Conservation (phyloP, 2,797 vertebrate genomes). For the Pipistrellus nathusii region DNA sequence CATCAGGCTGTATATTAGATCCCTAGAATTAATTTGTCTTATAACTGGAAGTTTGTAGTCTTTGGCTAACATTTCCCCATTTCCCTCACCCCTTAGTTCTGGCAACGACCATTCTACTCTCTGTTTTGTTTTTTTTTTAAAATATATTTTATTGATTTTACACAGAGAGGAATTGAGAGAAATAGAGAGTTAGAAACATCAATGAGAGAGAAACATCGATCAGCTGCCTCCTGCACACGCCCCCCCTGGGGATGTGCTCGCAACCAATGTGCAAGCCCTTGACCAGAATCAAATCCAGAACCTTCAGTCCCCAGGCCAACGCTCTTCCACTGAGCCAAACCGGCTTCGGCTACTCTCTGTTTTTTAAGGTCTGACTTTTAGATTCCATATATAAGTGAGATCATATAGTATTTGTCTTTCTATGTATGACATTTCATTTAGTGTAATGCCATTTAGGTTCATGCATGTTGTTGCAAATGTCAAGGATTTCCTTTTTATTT, state of each 20-base stretch:
- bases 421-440: slow-evolving; percentile 12
- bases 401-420: background rate
- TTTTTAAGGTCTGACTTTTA: background rate
- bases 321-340: no score
- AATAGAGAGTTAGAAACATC: no score
- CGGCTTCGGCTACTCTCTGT: background rate
- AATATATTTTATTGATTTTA: no score
- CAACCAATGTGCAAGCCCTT: no score
- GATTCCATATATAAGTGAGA: background rate
- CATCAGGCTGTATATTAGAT: background rate
- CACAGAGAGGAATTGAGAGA: no score
- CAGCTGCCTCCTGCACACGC: no score
- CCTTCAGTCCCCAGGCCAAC: no score
- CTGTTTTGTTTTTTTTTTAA: no score
- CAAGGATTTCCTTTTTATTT: background rate
- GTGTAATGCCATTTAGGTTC: background rate
- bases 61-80: background rate
- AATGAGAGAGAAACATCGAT: no score
- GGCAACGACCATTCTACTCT: background rate
- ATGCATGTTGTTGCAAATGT: background rate
- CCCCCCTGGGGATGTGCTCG: no score
- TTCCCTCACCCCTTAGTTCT: background rate
- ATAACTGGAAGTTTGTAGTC: background rate
- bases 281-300: no score
- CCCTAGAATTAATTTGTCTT: background rate